Base-by-base conservation (phyloP, 2,113 vertebrate genomes). In the Campylomormyrus numenius region DNA sequence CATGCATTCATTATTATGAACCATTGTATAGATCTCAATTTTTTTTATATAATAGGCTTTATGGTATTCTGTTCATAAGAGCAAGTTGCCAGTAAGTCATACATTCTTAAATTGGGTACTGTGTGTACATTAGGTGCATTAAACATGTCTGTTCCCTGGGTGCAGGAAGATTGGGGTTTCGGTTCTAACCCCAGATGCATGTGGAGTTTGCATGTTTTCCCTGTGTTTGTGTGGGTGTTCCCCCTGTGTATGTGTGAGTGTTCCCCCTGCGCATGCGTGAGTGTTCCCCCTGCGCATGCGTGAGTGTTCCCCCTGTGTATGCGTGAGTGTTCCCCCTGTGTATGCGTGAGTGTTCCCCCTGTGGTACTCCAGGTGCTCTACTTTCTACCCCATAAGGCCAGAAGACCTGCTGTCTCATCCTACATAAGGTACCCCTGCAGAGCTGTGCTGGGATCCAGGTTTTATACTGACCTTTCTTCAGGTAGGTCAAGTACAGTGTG, bases 401-500 rank as follows among this genome's bases (percentile, higher is more conserved):
- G 62, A 31, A 13, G 27, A 70, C n/a, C 62, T 70, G 62, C 62
- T 31, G 27, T 70, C 62, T 70, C 10, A 70, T 70, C 62, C 27
- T 31, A 70, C n/a, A 31, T 70, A 70, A 70, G n/a, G 62, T 27
- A 13, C 58, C 58, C 58, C 31, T 77, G 13, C 70, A 35, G 70
- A 77, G 15, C 74, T 77, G 35, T 77, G 15, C 15, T 80, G 74
- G 7, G 74, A 80, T 39, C 39, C 45, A 49, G 24, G 42, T 35
- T n/a, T 21, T 62, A 21, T 39, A 52, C 92, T 88, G 21, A 95
- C 91, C 94, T 94, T 66, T 94, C 91, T 2, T 90, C 90, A 27
- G 94, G 94, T 1, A 93, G 92, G 70, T 92, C 92, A 48, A 94
- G 90, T 0, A 93, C 93, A 3, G 94, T 92, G 70, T 94, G 94